Conservation (phyloP, 2,113 vertebrate species). For the Hemiprocne comata region DNA sequence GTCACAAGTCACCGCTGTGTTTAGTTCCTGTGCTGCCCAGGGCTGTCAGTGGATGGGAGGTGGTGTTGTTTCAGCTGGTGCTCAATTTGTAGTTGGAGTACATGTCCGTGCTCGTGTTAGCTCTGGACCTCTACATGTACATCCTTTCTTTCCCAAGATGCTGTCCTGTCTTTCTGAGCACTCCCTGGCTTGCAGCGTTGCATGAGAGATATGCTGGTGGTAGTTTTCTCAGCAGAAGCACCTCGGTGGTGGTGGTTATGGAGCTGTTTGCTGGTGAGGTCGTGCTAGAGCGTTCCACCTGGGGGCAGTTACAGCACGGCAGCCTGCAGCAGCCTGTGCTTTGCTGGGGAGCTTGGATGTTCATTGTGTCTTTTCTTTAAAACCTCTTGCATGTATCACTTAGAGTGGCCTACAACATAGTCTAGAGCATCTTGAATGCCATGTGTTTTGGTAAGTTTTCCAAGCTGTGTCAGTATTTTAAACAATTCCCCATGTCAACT, state of each 20-base stretch:
- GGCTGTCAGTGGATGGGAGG: neutral
- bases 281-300: accelerated
- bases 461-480: neutral
- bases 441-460: neutral
- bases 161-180: neutral
- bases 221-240: neutral
- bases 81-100: neutral
- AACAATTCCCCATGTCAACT: neutral
- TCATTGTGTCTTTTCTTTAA: neutral
- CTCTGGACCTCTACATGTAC: neutral
- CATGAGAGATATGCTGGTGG: neutral
- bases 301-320: accelerated
- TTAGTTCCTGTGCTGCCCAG: neutral
- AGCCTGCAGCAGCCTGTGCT: neutral
- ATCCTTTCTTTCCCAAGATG: neutral
- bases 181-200: neutral
- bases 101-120: neutral
- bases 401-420: neutral
- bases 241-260: neutral
- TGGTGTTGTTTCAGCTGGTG: neutral
- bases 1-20: neutral
- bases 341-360: neutral
- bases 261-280: neutral
- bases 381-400: neutral
- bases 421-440: neutral